Evolutionary conservation across 2,113 vertebrate genomes (phyloP).

Genomic region (Xyliphius kryptos): DNA sequence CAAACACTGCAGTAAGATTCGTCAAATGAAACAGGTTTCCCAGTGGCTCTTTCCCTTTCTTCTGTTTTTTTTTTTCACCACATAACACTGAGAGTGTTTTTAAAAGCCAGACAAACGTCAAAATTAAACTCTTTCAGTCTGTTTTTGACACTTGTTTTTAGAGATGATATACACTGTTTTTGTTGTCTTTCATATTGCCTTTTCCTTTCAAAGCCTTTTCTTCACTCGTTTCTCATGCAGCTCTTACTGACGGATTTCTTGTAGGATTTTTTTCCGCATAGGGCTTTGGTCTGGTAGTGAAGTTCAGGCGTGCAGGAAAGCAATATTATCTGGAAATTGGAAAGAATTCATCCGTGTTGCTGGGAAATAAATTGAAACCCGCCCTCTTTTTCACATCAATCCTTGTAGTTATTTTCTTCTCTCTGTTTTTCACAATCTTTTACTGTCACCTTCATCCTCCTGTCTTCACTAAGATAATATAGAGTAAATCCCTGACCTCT

Average conservation of each 20-base stretch:
- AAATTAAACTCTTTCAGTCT: not conserved
- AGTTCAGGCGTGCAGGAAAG: conserved; percentile 46
- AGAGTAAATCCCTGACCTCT: conserved; percentile 37
- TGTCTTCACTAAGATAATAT: conserved; percentile 24
- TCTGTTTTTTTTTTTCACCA: too few species aligned
- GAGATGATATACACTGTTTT: conserved; percentile 21
- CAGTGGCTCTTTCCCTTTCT: too few species aligned
- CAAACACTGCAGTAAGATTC: conserved; percentile 29
- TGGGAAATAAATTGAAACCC: conserved; percentile 53
- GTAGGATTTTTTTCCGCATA: conserved; percentile 34
- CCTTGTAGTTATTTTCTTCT: not conserved
- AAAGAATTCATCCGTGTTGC: conserved; percentile 58
- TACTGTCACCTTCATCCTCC: not conserved
- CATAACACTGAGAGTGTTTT: not conserved
- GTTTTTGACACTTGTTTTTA: not conserved
- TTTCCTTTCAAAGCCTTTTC: not conserved
- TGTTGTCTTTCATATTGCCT: conserved; percentile 11
- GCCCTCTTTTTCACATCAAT: conserved; percentile 17
- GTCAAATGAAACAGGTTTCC: not conserved
- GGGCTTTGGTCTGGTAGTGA: conserved; percentile 10
- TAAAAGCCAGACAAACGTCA: not conserved
- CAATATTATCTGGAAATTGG: conserved; percentile 54
- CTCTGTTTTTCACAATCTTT: not conserved
- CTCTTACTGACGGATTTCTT: conserved; percentile 36
- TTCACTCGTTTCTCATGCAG: conserved; percentile 17